phyloP scores from a whole-genome alignment of 2,113 vertebrate species.

The Mustelus asterias region DNA sequence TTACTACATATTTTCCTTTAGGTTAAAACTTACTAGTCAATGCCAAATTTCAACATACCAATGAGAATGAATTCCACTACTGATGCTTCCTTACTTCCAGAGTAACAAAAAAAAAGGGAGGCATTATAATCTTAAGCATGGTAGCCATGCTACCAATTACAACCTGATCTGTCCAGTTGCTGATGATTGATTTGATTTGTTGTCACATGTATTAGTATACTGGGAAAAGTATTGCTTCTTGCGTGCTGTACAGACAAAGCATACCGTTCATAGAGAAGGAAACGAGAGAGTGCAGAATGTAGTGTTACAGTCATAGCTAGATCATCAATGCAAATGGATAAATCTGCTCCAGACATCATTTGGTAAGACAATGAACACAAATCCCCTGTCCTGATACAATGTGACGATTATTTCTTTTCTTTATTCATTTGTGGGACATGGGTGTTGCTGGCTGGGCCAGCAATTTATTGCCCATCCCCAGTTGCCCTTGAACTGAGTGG shows the following conservation, averaged over 20 bases:
- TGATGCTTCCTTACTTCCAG: background rate
- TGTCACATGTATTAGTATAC: no score
- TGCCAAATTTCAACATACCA: background rate
- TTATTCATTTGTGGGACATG: no score
- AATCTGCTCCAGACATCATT: background rate
- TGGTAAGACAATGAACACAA: background rate
- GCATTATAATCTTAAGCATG: background rate
- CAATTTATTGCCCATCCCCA: no score
- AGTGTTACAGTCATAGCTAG: no score
- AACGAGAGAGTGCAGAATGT: no score
- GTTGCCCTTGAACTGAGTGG: no score
- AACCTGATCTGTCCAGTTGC: background rate
- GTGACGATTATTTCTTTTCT: no score
- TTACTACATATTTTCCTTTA: background rate
- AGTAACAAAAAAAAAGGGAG: background rate
- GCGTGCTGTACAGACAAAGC: no score
- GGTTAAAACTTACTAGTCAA: background rate
- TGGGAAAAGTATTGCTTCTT: no score
- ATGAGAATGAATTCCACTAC: background rate
- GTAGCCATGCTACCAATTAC: background rate
- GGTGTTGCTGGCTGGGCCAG: no score
- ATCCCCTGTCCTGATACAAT: background rate
- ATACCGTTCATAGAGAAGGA: no score
- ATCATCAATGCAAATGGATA: background rate
- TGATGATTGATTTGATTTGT: background rate